A percentile compares a stretch with the other conserved stretches of the same genome.
These are phyloP conservation scores for Centruroides sculpturatus DNA, from an alignment of 1,140 invertebrate genomes.

Conservation along the genomic window DNA sequence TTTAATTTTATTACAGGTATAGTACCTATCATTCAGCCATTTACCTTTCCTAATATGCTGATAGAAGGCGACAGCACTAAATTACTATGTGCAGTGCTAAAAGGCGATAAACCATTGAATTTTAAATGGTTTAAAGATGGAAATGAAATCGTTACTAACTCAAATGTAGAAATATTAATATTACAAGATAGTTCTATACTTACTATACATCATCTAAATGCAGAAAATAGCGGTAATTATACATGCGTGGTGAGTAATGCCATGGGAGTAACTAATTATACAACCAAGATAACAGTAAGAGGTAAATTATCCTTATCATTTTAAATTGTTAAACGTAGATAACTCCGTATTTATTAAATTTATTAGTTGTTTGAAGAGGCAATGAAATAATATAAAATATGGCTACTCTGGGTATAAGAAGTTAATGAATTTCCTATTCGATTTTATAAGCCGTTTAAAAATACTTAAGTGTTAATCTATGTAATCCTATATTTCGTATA, in stretches of 20 bases:
- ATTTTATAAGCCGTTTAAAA: too few species aligned
- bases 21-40: slow-evolving; percentile 9
- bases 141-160: neutral
- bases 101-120: slow-evolving; percentile 1
- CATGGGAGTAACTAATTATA: slow-evolving; percentile 80
- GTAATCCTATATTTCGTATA: too few species aligned
- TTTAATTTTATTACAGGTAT: too few species aligned
- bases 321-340: neutral
- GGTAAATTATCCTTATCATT: slow-evolving; percentile 42
- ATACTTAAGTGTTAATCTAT: too few species aligned
- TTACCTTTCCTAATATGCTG: slow-evolving; percentile 6
- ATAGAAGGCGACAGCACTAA: neutral
- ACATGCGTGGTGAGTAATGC: slow-evolving; percentile 82
- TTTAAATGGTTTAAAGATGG: slow-evolving; percentile 11
- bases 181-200: slow-evolving; percentile 36
- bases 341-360: too few species aligned
- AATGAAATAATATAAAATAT: too few species aligned
- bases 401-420: too few species aligned
- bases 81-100: neutral
- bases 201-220: slow-evolving; percentile 54
- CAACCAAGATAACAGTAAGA: slow-evolving; percentile 68
- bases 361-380: too few species aligned
- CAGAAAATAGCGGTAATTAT: slow-evolving; percentile 60
- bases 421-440: too few species aligned
- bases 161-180: neutral